Evolutionary conservation across 37 sponge, comb jelly and placozoan genomes (phyloP).

Genomic region (Chondrosia reniformis): DNA sequence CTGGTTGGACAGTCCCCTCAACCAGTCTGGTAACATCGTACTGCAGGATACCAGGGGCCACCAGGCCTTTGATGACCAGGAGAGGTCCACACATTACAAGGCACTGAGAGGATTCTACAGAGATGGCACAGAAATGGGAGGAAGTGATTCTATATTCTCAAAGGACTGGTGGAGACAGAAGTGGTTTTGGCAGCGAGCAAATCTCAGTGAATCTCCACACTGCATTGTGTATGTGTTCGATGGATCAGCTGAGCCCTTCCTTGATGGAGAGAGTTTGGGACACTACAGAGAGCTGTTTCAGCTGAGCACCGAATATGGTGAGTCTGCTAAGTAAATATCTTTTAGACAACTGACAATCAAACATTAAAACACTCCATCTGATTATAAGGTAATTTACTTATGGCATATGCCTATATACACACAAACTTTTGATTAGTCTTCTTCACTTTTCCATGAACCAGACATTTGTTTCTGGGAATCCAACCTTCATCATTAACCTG

Average conservation of each 20-base stretch:
- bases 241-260: constrained; percentile 87
- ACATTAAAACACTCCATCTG: no score
- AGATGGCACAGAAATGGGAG: constrained; percentile 57
- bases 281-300: constrained; percentile 80
- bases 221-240: constrained; percentile 95
- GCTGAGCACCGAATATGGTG: constrained; percentile 72
- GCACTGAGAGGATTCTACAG: constrained; percentile 81
- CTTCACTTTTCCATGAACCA: no score
- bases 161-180: constrained; percentile 81
- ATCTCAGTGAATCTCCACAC: constrained; percentile 69
- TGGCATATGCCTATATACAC: no score
- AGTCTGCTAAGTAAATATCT: neutral
- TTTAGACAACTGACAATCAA: no score
- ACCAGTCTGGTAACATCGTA: constrained; percentile 61
- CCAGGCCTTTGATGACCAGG: constrained; percentile 70
- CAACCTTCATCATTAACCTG: no score
- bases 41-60: constrained; percentile 92
- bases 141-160: constrained; percentile 27
- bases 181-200: constrained; percentile 82
- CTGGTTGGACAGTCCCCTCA: constrained; percentile 79
- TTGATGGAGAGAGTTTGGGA: constrained; percentile 72
- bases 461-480: no score
- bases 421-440: no score
- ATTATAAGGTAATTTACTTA: no score
- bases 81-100: constrained; percentile 62